These are phyloP conservation scores for Pocillopora grandis DNA, from an alignment of 92 coral and sea anemone species.

Conservation along the genomic window DNA sequence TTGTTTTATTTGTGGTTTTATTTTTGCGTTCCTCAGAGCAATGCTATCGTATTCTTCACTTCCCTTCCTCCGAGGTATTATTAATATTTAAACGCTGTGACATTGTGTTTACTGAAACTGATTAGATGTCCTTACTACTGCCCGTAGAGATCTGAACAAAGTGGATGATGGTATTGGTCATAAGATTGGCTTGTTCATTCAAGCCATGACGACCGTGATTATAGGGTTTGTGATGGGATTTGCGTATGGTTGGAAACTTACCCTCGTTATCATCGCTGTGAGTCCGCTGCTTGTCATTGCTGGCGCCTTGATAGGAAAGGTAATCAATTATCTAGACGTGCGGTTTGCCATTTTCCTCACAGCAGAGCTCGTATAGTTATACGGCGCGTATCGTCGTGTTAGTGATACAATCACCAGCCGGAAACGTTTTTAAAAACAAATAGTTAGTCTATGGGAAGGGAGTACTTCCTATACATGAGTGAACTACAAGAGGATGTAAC, in stretches of 20 bases:
- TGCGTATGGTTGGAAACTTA: slow-evolving; percentile 90
- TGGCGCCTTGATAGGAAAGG: slow-evolving; percentile 92
- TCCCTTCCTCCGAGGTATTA: no score
- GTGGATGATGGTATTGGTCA: slow-evolving; percentile 89
- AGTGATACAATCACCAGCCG: no score
- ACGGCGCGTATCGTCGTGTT: no score
- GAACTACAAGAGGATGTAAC: no score
- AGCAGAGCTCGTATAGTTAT: no score
- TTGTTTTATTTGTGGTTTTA: no score
- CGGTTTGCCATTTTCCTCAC: no score
- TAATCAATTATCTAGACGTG: slow-evolving; percentile 1
- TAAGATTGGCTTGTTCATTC: slow-evolving; percentile 79
- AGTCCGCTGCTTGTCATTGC: slow-evolving; percentile 78
- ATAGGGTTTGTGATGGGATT: slow-evolving; percentile 86
- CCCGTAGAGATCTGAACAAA: slow-evolving; percentile 85
- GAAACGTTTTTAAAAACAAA: no score
- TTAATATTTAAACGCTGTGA: background rate
- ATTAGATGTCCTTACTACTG: background rate
- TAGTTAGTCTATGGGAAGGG: no score
- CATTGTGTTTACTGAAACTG: background rate
- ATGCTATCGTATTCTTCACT: no score
- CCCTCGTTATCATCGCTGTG: slow-evolving; percentile 82
- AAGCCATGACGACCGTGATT: slow-evolving; percentile 64
- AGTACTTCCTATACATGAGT: background rate
- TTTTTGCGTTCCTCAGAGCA: no score